Evolutionary conservation across 2,797 vertebrate species (phyloP), one percentile per base, ranked within the genome.

Genomic region (Macroramphosus scolopax): DNA sequence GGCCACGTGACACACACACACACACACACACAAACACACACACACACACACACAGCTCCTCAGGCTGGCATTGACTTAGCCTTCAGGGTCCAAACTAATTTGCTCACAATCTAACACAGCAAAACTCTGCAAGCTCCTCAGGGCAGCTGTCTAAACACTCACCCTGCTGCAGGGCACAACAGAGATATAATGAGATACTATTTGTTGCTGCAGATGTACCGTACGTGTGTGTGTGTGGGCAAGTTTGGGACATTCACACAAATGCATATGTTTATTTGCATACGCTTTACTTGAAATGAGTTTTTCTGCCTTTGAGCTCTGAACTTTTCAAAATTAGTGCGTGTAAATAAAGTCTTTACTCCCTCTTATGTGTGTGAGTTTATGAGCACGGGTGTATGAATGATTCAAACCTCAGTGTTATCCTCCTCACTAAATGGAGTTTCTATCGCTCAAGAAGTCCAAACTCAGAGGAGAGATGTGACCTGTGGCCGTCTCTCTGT

Each of bases 1-100:
- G 58, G 43, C 48, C 70, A 20, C 37, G 53, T 69, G 71, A 28
- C 41, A 36, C 33, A 17, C 37, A 43, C 32, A 38, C 46, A 42
- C 34, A 38, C 36, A 48, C 51, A 35, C 53, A 48, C 16, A 36
- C 16, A 10, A 17, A 54, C 14, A 14, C 25, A 25, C 47, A 37
- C 41, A 29, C 32, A 54, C 40, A 50, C 12, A 50, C 36, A 20
- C 24, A 24, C 38, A 42, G n/a, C 45, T 65, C 69, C 63, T 10
- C 43, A 70, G 64, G 67, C 64, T 32, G 44, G 13, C 63, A 67
- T 78, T 9, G 22, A 62, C 57, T n/a, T 69, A 46, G 53, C 61
- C 76, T 72, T 69, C 51, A 31, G 79, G 73, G 57, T 51, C 34
- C 54, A 66, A 69, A 73, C 62, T 70, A 75, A 82, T 78, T 77